phyloP scores from a whole-genome alignment of 2,797 vertebrate species.

The Myotis daubentonii region DNA sequence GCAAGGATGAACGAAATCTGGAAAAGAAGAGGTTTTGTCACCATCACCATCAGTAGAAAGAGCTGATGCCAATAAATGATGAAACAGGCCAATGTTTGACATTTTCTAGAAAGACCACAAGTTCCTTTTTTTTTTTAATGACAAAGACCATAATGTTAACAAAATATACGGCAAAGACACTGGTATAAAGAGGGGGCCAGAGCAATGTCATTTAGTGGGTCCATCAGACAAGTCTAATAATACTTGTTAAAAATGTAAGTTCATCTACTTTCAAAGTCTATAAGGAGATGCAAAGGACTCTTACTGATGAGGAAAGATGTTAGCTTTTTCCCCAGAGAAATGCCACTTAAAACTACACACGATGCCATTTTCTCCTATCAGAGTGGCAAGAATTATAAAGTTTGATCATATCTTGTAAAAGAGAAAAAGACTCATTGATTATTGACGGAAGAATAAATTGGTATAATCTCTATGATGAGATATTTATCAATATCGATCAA shows the following conservation, averaged over 20 bases:
- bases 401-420: neutral
- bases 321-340: neutral
- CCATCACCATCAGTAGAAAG: neutral
- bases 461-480: slow-evolving; percentile 30
- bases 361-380: neutral
- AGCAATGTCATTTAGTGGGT: rapidly evolving
- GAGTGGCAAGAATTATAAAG: slow-evolving; percentile 23
- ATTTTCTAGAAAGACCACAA: slow-evolving; percentile 19
- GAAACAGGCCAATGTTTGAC: neutral
- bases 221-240: neutral
- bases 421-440: neutral
- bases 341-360: neutral
- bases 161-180: neutral
- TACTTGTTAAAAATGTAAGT: neutral
- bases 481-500: slow-evolving; percentile 14
- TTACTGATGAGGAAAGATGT: neutral
- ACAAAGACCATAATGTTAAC: slow-evolving; percentile 7
- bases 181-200: neutral
- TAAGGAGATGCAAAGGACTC: neutral
- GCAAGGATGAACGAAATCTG: neutral
- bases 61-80: neutral
- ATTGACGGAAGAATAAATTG: slow-evolving; percentile 21
- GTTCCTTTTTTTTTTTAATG: neutral
- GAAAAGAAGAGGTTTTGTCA: neutral
- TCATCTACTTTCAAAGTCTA: slow-evolving; percentile 21